Evolutionary conservation across 2,888 invertebrate species (phyloP), one percentile per base, ranked within the genome.

Genomic region (Eucera pruinosa): DNA sequence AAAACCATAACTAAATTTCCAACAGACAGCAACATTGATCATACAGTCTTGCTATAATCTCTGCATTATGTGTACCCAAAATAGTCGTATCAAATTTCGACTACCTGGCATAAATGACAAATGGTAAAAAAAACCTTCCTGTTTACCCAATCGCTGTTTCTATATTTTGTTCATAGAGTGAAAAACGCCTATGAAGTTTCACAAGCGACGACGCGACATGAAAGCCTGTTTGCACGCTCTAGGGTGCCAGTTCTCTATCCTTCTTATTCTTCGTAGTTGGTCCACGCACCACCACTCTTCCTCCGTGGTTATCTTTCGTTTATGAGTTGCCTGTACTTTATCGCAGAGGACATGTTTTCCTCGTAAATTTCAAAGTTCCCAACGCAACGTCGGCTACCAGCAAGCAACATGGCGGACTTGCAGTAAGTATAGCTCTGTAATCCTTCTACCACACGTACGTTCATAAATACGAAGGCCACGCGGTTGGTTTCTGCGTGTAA

Each of bases 291-390:
- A 25, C 30, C 50, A 50, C 64, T 39, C 76, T n/a, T n/a, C n/a
- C n/a, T n/a, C n/a, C n/a, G n/a, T 75, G 81, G 86, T 88, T 88
- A 89, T 87, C 87, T 86, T 84, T 81, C 87, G 83, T 88, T 89
- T 88, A 89, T 88, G 88, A 89, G 87, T 84, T 80, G 72, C 71
- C n/a, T 84, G 81, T 83, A 84, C 86, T 88, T 89, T 89, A 89
- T 86, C 86, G 87, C 73, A 73, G 36, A 1, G 74, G 86, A 87
- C 89, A 88, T 90, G 89, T 89, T 88, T 88, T 88, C 86, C 83
- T 86, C 89, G 86, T 90, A 89, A 89, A 90, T 88, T 86, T 80
- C 80, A 64, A 88, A 89, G 83, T 88, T 88, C 81, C 81, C 73
- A 76, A 65, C 82, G 78, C 80, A 77, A 75, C 78, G 81, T 78